Base-by-base conservation (phyloP, 2,888 invertebrate species). In the Mythimna lalbum region DNA sequence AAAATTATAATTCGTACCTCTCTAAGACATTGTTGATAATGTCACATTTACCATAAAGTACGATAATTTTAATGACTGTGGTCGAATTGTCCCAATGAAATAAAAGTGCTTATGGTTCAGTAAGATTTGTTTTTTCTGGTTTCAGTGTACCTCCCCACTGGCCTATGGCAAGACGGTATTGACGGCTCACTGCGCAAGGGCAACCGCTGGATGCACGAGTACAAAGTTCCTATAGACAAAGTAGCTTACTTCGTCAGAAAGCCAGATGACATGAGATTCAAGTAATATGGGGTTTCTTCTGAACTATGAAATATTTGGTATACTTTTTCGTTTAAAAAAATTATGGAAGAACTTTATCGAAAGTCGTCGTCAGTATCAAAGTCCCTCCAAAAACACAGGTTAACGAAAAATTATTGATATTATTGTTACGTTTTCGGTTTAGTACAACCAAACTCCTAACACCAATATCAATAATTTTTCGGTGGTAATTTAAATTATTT, bases 91-190 rank as follows among this genome's bases (percentile, higher is more conserved):
- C n/a, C 7, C n/a, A 47, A 7, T 47, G 47, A n/a, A 47, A 47
- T 47, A 6, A 47, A 47, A n/a, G 2, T 49, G 9, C 9, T 49
- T 43, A 19, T 43, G 12, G 39, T 12, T 14, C 12, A 39, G 1
- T 12, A 23, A 27, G 4, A 7, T 14, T 59, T 39, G 1, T 49
- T 49, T 53, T 57, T 68, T 73, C 33, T 71, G 43, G 57, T 93
- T 90, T 0, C 89, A 97, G 98, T 99, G 70, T 99, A 99, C 89
- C 96, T 99, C 39, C 99, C 99, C 0, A 97, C 97, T 36, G 99
- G 99, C 0, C 98, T 98, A 0, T 99, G 99, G 99, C 98, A 97
- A 88, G 99, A 99, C 88, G 98, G 98, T 19, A 98, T 98, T 83
- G 98, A 98, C 90, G 98, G 98, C 0, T 98, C 98, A 33, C 96